Percentiles rank a stretch among this genome's conserved stretches.
Conservation (phyloP, 2,888 invertebrate species). For the Catonia carolina region DNA sequence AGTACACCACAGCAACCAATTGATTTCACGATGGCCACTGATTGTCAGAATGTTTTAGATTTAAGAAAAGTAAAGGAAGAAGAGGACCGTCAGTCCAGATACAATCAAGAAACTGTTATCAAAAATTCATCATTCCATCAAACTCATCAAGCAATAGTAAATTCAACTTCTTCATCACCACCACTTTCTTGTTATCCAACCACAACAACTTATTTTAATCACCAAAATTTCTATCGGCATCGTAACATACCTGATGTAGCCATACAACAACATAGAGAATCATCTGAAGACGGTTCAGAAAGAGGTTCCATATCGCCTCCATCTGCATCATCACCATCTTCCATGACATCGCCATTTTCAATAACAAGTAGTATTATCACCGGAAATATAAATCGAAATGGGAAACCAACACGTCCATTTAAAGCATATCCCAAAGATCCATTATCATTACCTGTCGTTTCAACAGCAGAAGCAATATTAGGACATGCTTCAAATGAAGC, state of each 20-base stretch:
- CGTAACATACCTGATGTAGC: no score
- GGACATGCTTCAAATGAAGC: conserved; percentile 57
- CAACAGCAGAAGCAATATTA: conserved; percentile 45
- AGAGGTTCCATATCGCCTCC: conserved; percentile 3
- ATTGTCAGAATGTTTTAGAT: neutral
- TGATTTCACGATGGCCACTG: neutral
- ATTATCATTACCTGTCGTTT: conserved; percentile 49
- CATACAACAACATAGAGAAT: conserved; percentile 5
- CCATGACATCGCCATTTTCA: conserved; percentile 5
- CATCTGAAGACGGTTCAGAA: conserved; percentile 15
- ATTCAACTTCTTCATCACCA: neutral
- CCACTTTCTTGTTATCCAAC: neutral
- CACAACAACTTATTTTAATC: neutral
- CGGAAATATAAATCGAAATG: conserved; percentile 40
- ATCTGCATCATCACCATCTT: neutral
- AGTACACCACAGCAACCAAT: neutral
- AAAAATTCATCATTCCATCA: no score
- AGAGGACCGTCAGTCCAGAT: neutral
- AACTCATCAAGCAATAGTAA: neutral
- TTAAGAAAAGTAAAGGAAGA: neutral
- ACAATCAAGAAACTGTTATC: no score
- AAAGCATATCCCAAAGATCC: conserved; percentile 68
- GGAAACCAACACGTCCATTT: conserved; percentile 50
- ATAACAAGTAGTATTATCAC: conserved; percentile 14
- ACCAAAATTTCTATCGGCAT: neutral